Percentiles rank a stretch among this genome's conserved stretches.
phyloP scores from a whole-genome alignment of 2,113 vertebrate genomes.

The Falco punctatus region DNA sequence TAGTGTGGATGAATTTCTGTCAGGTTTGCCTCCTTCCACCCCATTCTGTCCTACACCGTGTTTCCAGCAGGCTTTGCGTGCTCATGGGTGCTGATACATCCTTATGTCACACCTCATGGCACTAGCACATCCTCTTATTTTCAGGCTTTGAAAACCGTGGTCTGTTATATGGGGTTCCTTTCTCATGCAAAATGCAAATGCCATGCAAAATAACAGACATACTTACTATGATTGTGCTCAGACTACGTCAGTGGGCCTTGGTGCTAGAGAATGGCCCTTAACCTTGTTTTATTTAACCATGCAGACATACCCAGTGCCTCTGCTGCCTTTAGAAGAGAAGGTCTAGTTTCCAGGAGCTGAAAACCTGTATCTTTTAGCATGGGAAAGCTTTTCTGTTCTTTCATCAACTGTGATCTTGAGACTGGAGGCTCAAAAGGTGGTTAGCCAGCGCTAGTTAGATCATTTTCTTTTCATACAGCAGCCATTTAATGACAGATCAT shows the following conservation, averaged over 20 bases:
- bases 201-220: not conserved
- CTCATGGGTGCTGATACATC: not conserved
- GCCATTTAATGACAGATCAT: not conserved
- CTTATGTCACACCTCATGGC: not conserved
- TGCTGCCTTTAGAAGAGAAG: not conserved
- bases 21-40: not conserved
- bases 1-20: rapidly evolving
- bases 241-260: not conserved
- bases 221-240: not conserved
- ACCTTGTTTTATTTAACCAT: not conserved
- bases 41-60: not conserved
- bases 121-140: not conserved
- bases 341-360: not conserved
- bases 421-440: not conserved
- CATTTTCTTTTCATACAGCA: not conserved
- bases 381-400: not conserved
- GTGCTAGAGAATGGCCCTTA: not conserved
- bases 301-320: not conserved
- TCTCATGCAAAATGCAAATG: not conserved
- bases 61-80: not conserved
- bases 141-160: not conserved
- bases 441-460: not conserved
- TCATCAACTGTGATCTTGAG: not conserved
- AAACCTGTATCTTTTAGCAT: not conserved
- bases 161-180: not conserved